These are phyloP conservation scores for Zaprionus ornatus DNA, from an alignment of 1,140 invertebrate genomes.

Conservation along the genomic window DNA sequence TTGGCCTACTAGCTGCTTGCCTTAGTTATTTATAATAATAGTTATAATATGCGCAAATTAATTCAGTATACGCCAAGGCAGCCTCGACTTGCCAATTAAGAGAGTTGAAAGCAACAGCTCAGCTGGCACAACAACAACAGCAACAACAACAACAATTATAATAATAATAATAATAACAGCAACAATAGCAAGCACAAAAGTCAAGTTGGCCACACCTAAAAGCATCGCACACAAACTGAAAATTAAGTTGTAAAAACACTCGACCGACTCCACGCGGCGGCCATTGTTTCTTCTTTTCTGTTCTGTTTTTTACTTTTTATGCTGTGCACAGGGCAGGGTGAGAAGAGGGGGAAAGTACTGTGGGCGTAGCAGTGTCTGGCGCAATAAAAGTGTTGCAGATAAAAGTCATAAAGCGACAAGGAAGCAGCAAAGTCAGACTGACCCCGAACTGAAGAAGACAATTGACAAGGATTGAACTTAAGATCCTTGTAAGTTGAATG, in stretches of 20 bases:
- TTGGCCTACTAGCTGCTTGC: constrained; percentile 56
- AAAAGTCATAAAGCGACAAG: constrained; percentile 66
- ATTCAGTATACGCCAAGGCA: constrained; percentile 17
- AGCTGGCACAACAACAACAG: constrained; percentile 1
- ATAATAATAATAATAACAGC: constrained; percentile 28
- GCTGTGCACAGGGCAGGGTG: background rate
- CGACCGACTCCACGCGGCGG: constrained; percentile 30
- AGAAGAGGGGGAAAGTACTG: background rate
- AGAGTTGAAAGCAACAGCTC: constrained; percentile 30
- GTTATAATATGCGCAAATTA: constrained; percentile 53
- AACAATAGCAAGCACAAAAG: constrained; percentile 26
- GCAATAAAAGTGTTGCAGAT: constrained; percentile 70
- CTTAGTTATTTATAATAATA: constrained; percentile 73
- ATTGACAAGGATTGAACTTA: constrained; percentile 61
- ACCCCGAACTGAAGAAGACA: constrained; percentile 37
- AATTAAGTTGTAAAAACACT: constrained; percentile 69
- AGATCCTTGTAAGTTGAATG: background rate
- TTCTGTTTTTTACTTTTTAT: background rate
- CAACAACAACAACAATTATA: constrained; percentile 10
- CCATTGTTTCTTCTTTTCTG: constrained; percentile 30
- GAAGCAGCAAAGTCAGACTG: too few species aligned
- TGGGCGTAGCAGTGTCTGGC: constrained; percentile 53
- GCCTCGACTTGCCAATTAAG: constrained; percentile 54
- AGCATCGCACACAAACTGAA: constrained; percentile 62
- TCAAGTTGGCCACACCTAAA: constrained; percentile 61